Base-by-base conservation (phyloP, 2,888 invertebrate genomes). In the Drosophila fungiperda region DNA sequence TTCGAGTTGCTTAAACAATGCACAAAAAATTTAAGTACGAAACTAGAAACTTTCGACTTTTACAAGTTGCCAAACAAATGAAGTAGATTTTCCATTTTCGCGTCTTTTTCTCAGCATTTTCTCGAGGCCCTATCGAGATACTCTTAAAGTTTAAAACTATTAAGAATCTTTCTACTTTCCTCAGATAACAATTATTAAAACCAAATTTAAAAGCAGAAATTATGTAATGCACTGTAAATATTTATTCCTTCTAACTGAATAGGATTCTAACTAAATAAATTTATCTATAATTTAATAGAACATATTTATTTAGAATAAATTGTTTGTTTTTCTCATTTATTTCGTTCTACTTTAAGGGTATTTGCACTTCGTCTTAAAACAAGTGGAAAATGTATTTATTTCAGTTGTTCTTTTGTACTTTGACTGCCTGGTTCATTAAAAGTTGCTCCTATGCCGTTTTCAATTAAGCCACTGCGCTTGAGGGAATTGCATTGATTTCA, bases 401-500 rank as follows among this genome's bases (percentile, higher is more conserved):
- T 69, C 50, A 49, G 45, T 23, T 45, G 45, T 45, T 23, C 12
- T 66, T 61, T 70, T 48, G 55, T 58, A 71, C 52, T 64, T 69
- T 53, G 38, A 42, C 26, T 48, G 42, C 50, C 64, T 63, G 58
- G 60, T 80, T 86, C 89, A 86, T 84, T 88, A 88, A 88, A 88
- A 88, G 81, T 84, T 84, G 64, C 71, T 74, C 83, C 87, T 74
- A 67, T 72, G 68, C 81, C 73, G 66, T 72, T 86, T 84, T 80
- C 83, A 83, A 84, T 84, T 88, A 83, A 70, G 73, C 72, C 54
- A 69, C 58, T 68, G 66, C 36, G 74, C 86, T 69, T 60, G 38
- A 49, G 65, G 83, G 68, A 80, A 70, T 80, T 79, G 87, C 83
- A 84, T 84, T 84, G 83, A 84, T 88, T 84, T 76, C 66, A 78